phyloP scores from a whole-genome alignment of 2,797 vertebrate genomes.

The Oreortyx pictus region DNA sequence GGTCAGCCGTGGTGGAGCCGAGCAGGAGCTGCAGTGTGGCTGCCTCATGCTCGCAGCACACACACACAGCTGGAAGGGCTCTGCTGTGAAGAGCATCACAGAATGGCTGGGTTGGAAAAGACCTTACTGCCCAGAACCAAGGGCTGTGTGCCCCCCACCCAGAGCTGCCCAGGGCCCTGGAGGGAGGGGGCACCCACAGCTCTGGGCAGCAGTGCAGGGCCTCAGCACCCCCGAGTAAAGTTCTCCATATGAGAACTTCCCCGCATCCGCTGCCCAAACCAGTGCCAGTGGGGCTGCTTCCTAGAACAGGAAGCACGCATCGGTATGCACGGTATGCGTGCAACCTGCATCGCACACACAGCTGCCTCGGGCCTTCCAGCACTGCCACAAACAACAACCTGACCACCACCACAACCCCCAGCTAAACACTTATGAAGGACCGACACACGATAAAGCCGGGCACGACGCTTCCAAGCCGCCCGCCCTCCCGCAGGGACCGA shows the following conservation, averaged over 20 bases:
- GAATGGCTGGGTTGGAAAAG: too few relatives aligned
- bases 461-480: accelerated
- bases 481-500: not conserved
- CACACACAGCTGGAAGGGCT: not conserved
- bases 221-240: too few relatives aligned
- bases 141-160: too few relatives aligned
- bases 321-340: accelerated
- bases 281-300: too few relatives aligned
- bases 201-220: too few relatives aligned
- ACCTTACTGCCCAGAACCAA: too few relatives aligned
- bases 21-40: not conserved
- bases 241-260: too few relatives aligned
- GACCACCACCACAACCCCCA: not conserved
- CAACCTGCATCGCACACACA: not conserved
- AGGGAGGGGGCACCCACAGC: too few relatives aligned
- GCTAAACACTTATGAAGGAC: not conserved
- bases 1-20: not conserved
- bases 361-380: not conserved
- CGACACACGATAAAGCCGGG: not conserved
- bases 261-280: not conserved
- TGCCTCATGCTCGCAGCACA: not conserved
- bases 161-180: too few relatives aligned
- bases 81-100: too few relatives aligned
- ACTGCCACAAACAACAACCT: not conserved
- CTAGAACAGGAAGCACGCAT: accelerated